Evolutionary conservation across 2,888 invertebrate genomes (phyloP).

Genomic region (Crematogaster levior): DNA sequence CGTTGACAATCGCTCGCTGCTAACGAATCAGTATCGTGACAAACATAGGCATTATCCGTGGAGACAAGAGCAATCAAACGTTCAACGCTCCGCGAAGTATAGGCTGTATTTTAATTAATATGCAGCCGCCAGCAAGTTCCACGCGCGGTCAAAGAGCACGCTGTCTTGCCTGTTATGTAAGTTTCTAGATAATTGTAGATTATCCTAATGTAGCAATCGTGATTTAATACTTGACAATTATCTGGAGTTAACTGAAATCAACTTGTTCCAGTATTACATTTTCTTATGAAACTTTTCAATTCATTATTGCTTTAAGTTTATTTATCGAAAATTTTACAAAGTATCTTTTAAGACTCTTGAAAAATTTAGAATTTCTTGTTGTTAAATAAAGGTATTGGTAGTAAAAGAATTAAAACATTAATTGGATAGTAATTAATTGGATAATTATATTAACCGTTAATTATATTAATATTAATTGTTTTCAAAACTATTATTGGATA

Average conservation of each 20-base stretch:
- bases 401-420: neutral
- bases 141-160: conserved; percentile 32
- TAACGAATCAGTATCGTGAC: conserved; percentile 70
- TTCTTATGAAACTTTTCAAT: neutral
- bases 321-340: conserved; percentile 1
- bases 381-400: neutral
- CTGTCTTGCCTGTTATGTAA: conserved; percentile 22
- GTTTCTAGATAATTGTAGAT: conserved; percentile 8
- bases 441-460: too few relatives aligned
- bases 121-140: conserved; percentile 47
- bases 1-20: neutral
- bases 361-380: neutral
- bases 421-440: neutral
- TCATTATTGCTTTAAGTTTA: neutral
- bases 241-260: neutral
- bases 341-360: neutral
- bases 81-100: conserved; percentile 63
- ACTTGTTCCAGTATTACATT: neutral
- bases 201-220: neutral
- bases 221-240: conserved; percentile 15
- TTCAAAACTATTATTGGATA: neutral
- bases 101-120: conserved; percentile 69
- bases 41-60: conserved; percentile 67
- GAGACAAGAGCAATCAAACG: conserved; percentile 73
- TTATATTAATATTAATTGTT: too few relatives aligned